Evolutionary conservation across 2,888 invertebrate genomes (phyloP).

Genomic region (Luperina nickerlii): DNA sequence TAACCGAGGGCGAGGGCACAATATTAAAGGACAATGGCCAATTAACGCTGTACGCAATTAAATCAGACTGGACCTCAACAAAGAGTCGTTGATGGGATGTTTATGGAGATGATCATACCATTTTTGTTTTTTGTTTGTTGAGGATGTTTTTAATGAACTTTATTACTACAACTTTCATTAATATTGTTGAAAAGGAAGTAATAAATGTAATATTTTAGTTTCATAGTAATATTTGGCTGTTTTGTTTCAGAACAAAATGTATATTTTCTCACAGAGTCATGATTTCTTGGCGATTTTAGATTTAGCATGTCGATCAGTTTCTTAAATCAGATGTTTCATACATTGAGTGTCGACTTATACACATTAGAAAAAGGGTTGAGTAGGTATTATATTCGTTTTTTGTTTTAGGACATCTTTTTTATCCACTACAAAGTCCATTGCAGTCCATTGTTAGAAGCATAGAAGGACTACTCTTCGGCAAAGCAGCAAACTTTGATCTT

Average conservation of each 20-base stretch:
- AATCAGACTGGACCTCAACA: slow-evolving; percentile 74
- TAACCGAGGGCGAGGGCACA: slow-evolving; percentile 68
- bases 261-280: background rate
- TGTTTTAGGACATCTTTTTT: background rate
- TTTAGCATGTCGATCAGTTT: background rate
- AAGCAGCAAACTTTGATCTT: background rate
- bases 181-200: background rate
- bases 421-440: too few relatives aligned
- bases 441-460: background rate
- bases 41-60: slow-evolving; percentile 80
- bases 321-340: background rate
- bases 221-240: background rate
- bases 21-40: slow-evolving; percentile 78
- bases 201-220: background rate
- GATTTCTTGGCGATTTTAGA: background rate
- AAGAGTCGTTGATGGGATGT: slow-evolving; percentile 60
- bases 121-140: background rate
- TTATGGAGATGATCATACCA: slow-evolving; percentile 61
- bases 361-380: background rate
- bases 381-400: background rate
- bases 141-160: background rate
- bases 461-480: background rate
- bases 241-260: background rate
- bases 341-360: background rate
- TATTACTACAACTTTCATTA: background rate